Evolutionary conservation across 2,888 invertebrate species (phyloP), one percentile per base, ranked within the genome.

Genomic region (Cepaea hortensis): DNA sequence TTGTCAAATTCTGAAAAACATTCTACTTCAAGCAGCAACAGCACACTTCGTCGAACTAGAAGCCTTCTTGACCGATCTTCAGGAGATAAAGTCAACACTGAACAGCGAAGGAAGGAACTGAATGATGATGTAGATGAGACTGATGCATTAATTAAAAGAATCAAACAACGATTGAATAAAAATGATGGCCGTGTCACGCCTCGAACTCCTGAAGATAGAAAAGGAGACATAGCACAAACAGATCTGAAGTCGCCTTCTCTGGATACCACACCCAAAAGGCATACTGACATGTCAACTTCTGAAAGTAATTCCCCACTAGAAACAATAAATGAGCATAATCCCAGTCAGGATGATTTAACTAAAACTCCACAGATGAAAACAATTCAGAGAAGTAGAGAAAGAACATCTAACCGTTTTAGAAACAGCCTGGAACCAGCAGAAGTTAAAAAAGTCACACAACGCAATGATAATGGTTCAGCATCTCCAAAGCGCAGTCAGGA

Each of bases 311-410:
- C 85, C n/a, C 70, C 88, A 85, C 88, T 92, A 72, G 91, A 91
- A 73, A 91, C 91, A 18, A 92, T 92, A n/a, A 91, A 91, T 76
- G 92, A 92, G 88, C 91, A 90, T 84, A 83, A 88, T 55, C 79
- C 72, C 3, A 84, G 83, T 35, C n/a, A 80, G 20, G 83, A 82
- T 15, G 68, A 77, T 55, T 68, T 65, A 20, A 81, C 85, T 50
- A 72, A 84, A 4, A 61, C 73, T 46, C 80, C 79, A 73, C 86
- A 87, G 9, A 62, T 50, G 13, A 83, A 86, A 48, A 73, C 55
- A 55, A 82, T 89, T 76, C 86, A 89, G 70, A 89, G 85, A 79
- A 87, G 83, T 48, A 65, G 88, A 75, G 88, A 89, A 70, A 70
- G 85, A 76, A 61, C 87, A 80, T 72, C 87, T 35, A 76, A 87